Conservation (phyloP, 2,888 invertebrate genomes). For the Epirrhoe alternata region DNA sequence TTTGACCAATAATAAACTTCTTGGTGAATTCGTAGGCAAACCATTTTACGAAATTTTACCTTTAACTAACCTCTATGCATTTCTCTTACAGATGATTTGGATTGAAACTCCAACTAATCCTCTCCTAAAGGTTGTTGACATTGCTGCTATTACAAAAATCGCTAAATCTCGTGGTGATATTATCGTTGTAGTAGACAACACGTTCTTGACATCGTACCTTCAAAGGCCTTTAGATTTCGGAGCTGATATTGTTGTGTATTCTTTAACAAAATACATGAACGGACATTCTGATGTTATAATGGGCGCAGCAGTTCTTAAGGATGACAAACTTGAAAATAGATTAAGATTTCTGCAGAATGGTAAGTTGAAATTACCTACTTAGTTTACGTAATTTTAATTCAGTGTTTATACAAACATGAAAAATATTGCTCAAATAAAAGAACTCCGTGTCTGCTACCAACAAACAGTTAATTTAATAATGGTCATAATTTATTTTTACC, state of each 20-base stretch:
- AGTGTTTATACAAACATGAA: not conserved
- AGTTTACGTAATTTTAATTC: not conserved
- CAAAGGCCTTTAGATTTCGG: constrained; percentile 96
- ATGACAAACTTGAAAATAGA: constrained; percentile 88
- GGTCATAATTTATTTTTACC: too few relatives aligned
- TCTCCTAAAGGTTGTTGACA: constrained; percentile 94
- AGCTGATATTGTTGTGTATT: constrained; percentile 96
- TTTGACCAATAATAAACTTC: too few relatives aligned
- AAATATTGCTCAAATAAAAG: too few relatives aligned
- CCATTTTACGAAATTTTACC: too few relatives aligned
- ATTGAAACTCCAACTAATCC: constrained; percentile 99
- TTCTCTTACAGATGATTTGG: constrained; percentile 91
- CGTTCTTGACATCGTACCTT: constrained; percentile 95
- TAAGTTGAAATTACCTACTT: constrained; percentile 57
- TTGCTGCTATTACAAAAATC: constrained; percentile 87
- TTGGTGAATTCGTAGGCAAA: too few relatives aligned
- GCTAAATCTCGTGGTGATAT: constrained; percentile 85
- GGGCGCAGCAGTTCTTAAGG: constrained; percentile 93
- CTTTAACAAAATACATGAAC: constrained; percentile 98
- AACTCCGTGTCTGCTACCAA: too few relatives aligned
- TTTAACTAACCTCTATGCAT: not conserved
- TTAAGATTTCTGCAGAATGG: constrained; percentile 95
- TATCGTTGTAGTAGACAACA: constrained; percentile 95
- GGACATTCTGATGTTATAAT: constrained; percentile 99
- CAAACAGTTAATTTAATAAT: too few relatives aligned